These are phyloP conservation scores for Anolis carolinensis DNA, from an alignment of 2,113 vertebrate species.

Conservation along the genomic window DNA sequence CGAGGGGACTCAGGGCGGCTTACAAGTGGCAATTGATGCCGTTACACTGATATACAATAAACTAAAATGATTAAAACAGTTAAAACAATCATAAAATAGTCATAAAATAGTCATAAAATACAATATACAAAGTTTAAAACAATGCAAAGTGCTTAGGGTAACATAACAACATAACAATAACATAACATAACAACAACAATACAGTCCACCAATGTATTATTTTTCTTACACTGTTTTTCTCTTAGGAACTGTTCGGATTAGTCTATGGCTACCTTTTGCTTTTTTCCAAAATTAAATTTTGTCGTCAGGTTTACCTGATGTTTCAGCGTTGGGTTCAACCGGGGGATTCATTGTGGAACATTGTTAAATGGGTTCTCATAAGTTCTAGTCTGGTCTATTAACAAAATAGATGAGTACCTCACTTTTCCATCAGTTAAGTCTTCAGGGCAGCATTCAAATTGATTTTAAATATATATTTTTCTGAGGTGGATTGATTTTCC, in stretches of 20 bases:
- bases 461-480: background rate
- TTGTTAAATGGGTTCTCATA: background rate
- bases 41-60: too few species aligned
- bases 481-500: background rate
- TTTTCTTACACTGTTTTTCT: background rate
- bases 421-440: background rate
- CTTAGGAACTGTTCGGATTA: background rate
- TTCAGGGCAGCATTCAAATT: background rate
- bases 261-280: background rate
- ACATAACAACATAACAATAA: too few species aligned
- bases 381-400: background rate
- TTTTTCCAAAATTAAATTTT: background rate
- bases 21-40: too few species aligned
- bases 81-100: too few species aligned
- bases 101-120: too few species aligned
- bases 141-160: too few species aligned
- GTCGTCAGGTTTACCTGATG: background rate
- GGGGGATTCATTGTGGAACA: background rate
- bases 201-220: too few species aligned
- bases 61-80: too few species aligned
- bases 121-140: too few species aligned
- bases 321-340: background rate
- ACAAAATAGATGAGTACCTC: background rate
- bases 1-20: too few species aligned
- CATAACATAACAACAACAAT: too few species aligned